These are phyloP conservation scores for Poliocrania exsul DNA, from an alignment of 2,797 vertebrate species.

Conservation along the genomic window DNA sequence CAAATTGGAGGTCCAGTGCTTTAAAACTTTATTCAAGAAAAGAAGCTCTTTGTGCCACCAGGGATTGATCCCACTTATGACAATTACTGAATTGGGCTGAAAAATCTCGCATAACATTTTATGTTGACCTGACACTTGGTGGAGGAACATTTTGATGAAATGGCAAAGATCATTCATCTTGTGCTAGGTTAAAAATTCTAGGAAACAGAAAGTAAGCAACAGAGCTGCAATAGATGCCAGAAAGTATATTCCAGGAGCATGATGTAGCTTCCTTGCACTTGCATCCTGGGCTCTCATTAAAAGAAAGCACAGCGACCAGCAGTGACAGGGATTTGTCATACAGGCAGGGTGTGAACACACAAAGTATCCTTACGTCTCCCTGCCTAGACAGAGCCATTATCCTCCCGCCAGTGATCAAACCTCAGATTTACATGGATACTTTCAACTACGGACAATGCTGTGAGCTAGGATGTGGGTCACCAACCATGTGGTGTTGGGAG, in stretches of 20 bases:
- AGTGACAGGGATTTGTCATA: not conserved
- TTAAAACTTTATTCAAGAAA: not conserved
- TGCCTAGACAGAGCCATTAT: not conserved
- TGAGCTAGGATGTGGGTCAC: not conserved
- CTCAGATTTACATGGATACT: not conserved
- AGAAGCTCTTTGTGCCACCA: not conserved
- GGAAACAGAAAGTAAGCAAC: not conserved
- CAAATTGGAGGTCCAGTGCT: not conserved
- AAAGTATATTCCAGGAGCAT: not conserved
- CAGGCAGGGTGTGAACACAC: not conserved
- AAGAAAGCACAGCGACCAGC: not conserved
- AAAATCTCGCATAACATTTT: not conserved
- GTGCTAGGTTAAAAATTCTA: not conserved
- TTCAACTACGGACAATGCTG: not conserved
- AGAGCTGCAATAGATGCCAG: not conserved
- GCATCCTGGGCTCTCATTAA: not conserved
- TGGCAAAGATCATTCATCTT: not conserved
- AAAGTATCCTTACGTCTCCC: not conserved
- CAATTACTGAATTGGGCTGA: not conserved
- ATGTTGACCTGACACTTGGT: not conserved
- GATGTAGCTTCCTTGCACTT: not conserved
- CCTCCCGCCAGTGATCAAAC: not conserved
- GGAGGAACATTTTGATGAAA: not conserved
- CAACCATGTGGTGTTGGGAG: not conserved
- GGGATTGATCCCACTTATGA: not conserved